Base-by-base conservation (phyloP, 2,797 vertebrate genomes). In the Remorina albescens region DNA sequence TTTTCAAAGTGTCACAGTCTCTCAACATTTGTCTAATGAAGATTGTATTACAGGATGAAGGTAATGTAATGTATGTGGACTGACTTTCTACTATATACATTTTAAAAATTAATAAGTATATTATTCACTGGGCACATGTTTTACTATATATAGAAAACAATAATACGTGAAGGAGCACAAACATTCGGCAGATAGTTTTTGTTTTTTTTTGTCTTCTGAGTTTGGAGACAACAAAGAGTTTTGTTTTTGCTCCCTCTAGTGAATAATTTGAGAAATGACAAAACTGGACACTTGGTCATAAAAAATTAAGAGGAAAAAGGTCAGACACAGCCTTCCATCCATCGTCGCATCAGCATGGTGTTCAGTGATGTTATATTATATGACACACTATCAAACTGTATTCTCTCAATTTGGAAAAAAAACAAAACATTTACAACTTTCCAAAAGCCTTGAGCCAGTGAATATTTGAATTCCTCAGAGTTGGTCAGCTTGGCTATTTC, bases 211-310 rank as follows among this genome's bases (percentile, higher is more conserved):
- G 12, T 71, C 39, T 39, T 42, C 12, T 6, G 10, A 62, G 51
- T 19, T 41, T 46, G 18, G 9, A 67, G 37, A 73, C 26, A 59
- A 47, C 65, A 39, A 63, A 51, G 47, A 56, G 57, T 65, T 82
- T 85, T 70, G 62, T 78, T 41, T 88, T 90, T 93, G 91, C 94
- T 89, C 94, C 94, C 93, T 92, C 94, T 95, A 94, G 94, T 93
- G 94, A 91, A 86, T 79, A 4, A 62, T 86, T 88, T 55, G 55
- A 81, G 91, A 90, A 94, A 84, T 76, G 66, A 80, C 77, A 65
- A 36, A 77, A 78, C 61, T 83, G 75, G 72, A 86, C 77, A 50
- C 25, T 53, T 51, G 16, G 60, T 80, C 53, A 70, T 51, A 6
- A 60, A 42, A 50, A 34, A 57, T 25, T 5, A 11, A 19, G 8